Evolutionary conservation across 2,113 vertebrate species (phyloP).

Genomic region (Hippopotamus amphibius): DNA sequence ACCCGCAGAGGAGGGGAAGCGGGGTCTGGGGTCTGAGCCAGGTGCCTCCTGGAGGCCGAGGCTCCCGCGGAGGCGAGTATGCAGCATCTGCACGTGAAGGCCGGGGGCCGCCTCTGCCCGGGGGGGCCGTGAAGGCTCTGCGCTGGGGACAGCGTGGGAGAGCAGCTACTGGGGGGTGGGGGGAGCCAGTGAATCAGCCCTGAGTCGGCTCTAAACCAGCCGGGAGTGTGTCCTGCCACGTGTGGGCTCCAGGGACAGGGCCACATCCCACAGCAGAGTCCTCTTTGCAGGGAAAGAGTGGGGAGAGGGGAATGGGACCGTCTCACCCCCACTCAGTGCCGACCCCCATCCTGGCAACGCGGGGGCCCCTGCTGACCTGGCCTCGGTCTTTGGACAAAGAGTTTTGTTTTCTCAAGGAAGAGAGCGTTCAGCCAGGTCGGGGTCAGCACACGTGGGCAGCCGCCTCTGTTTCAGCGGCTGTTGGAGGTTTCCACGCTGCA

Average conservation of each 20-base stretch:
- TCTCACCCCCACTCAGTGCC: background rate
- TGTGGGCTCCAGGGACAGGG: background rate
- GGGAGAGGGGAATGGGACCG: too few species aligned
- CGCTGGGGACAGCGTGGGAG: background rate
- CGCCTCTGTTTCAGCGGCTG: background rate
- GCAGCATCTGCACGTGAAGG: background rate
- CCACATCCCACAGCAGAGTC: slow-evolving; percentile 13
- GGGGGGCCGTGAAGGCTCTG: background rate
- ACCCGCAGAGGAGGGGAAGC: background rate
- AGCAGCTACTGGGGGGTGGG: background rate
- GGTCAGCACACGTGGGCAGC: background rate
- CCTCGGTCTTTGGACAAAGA: background rate
- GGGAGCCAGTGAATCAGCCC: background rate
- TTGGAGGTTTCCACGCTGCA: background rate
- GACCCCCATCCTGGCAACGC: background rate
- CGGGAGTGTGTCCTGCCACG: background rate
- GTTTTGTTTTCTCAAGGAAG: slow-evolving; percentile 2
- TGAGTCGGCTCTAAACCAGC: background rate
- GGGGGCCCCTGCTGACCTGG: background rate
- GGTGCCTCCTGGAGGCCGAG: background rate
- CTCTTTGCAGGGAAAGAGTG: background rate
- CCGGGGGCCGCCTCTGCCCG: background rate
- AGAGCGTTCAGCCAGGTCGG: background rate
- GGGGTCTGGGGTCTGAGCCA: background rate
- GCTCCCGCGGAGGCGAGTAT: background rate